Conservation (phyloP, 2,888 invertebrate species). For the Ryuthela nishihirai region DNA sequence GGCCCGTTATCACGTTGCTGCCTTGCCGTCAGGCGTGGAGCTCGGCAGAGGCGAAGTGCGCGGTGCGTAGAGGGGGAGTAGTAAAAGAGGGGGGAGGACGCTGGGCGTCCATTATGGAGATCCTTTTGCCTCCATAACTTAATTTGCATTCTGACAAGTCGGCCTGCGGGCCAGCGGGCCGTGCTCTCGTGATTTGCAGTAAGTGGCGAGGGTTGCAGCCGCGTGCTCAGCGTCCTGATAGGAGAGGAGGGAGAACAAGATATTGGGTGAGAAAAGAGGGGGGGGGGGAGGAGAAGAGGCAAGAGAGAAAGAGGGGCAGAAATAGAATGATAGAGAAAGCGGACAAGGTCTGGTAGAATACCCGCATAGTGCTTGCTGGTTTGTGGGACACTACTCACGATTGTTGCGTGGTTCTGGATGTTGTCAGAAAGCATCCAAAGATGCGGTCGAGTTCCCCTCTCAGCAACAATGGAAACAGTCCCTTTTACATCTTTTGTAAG, state of each 20-base stretch:
- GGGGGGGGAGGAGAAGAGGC: conserved; percentile 5
- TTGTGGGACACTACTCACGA: no score
- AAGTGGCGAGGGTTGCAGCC: conserved; percentile 28
- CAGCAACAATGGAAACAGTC: no score
- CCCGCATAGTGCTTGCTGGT: no score
- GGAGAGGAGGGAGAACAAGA: neutral
- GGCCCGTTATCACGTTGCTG: conserved; percentile 36
- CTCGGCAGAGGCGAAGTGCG: neutral
- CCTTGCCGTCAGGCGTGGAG: neutral
- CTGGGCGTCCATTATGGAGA: conserved; percentile 30
- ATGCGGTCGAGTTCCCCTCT: no score
- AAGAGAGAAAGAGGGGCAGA: conserved; percentile 25
- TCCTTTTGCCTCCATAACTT: conserved; percentile 37
- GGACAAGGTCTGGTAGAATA: no score
- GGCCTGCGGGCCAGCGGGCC: no score
- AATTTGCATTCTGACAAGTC: conserved; percentile 36
- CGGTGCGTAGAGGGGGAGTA: neutral
- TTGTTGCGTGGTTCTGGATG: conserved; percentile 24
- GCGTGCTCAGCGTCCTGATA: neutral
- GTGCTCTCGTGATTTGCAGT: no score
- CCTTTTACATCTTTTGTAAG: no score
- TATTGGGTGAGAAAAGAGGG: neutral
- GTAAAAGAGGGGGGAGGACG: neutral
- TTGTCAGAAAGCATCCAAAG: no score
- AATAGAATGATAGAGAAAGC: no score